Base-by-base conservation (phyloP, 2,113 vertebrate genomes). In the Notarius lentiginosus region DNA sequence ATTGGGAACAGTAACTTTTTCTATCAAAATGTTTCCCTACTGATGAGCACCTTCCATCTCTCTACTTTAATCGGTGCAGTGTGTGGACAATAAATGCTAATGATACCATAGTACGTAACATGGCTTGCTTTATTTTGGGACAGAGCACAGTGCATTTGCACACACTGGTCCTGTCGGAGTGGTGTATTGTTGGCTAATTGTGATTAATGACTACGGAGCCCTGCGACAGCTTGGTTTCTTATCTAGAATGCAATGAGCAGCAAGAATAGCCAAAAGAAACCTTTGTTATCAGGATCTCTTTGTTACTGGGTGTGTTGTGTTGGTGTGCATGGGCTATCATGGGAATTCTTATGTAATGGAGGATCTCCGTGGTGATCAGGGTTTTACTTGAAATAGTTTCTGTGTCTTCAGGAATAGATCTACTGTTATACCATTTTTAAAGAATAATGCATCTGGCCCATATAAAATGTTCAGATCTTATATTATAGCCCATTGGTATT, bases 151-250 rank as follows among this genome's bases (percentile, higher is more conserved):
- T 66, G 51, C 56, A 55, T 61, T 51, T 76, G 58, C 41, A 11
- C 27, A 70, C 55, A 70, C 76, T 75, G 58, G 51, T 34, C 49
- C 27, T 77, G 49, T 76, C 87, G 76, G 58, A 61, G 49, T 2
- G 30, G 56, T 24, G 34, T 76, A 76, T 85, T 88, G 87, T 82
- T 53, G 15, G 56, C 73, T 83, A 70, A 83, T 66, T 60, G 68
- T 82, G 84, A 86, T 86, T 85, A 82, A 84, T 87, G 72, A 68
- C 72, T 30, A 56, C 30, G 53, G 61, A 51, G 55, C 9, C 56
- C 68, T 75, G 55, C 18, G 18, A 73, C 61, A 55, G 68, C 27
- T 56, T 66, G 49, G 27, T n/a, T 53, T 83, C 27, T 83, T 80
- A 80, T 80, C 27, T 47, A 81, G 5, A 10, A 41, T 65, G 47